Evolutionary conservation across 2,888 invertebrate species (phyloP).

Genomic region (Drosophila birchii): DNA sequence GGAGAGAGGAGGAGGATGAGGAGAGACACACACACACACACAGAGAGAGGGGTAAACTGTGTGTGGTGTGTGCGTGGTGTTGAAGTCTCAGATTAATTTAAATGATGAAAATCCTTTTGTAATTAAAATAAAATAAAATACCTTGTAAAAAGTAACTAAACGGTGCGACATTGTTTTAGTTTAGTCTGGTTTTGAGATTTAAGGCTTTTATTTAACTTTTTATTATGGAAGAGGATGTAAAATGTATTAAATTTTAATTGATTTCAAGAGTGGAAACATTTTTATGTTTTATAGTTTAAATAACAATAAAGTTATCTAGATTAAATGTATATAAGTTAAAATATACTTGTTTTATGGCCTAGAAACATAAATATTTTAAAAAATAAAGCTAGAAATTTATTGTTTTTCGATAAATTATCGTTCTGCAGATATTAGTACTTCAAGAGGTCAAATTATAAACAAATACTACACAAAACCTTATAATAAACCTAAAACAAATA

Average conservation of each 20-base stretch:
- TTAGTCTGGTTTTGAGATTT: not conserved
- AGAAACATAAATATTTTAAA: not conserved
- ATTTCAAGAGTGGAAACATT: not conserved
- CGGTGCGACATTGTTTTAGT: not conserved
- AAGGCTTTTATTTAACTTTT: not conserved
- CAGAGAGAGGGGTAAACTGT: not conserved
- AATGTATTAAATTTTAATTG: not conserved
- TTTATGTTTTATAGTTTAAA: too few relatives aligned
- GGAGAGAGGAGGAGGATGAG: not conserved
- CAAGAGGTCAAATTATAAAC: not conserved
- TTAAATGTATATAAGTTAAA: not conserved
- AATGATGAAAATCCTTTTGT: conserved; percentile 73
- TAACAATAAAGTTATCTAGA: not conserved
- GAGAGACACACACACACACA: not conserved
- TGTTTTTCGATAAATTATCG: not conserved
- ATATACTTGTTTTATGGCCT: not conserved
- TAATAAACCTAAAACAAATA: too few relatives aligned
- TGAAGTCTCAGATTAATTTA: conserved; percentile 75
- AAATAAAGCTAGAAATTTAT: not conserved
- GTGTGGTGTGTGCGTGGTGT: conserved; percentile 41
- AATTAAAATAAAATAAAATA: conserved; percentile 60
- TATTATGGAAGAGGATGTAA: not conserved
- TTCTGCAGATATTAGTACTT: not conserved
- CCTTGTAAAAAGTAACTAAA: conserved; percentile 25
- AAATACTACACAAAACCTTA: not conserved